Evolutionary conservation across 2,797 vertebrate genomes (phyloP).

Genomic region (Gallinago nigripennis): DNA sequence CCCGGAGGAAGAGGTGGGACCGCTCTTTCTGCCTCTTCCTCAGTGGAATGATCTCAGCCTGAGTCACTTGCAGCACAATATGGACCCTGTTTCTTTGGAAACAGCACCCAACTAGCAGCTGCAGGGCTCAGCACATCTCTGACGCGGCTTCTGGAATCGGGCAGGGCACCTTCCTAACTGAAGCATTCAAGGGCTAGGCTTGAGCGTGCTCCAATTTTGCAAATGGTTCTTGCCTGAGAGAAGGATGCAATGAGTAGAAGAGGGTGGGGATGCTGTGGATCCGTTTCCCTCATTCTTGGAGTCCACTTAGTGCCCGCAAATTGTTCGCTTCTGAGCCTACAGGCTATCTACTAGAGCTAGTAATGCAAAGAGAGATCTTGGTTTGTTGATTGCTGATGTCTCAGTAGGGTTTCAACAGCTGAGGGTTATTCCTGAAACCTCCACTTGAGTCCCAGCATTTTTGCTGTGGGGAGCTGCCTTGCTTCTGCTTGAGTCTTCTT

Average conservation of each 20-base stretch:
- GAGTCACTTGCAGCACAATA: slow-evolving; percentile 51
- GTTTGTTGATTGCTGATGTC: background rate
- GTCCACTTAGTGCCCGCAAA: background rate
- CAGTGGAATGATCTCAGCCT: slow-evolving; percentile 26
- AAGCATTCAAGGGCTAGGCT: slow-evolving; percentile 66
- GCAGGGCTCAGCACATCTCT: slow-evolving; percentile 52
- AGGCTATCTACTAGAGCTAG: background rate
- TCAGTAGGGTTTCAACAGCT: background rate
- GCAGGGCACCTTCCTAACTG: slow-evolving; percentile 57
- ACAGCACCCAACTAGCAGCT: slow-evolving; percentile 59
- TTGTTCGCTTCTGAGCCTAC: background rate
- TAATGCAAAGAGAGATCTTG: background rate
- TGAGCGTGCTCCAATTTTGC: slow-evolving; percentile 31
- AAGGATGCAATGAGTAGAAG: background rate
- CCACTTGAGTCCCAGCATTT: background rate
- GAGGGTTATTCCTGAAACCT: background rate
- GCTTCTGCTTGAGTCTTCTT: background rate
- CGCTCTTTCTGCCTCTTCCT: background rate
- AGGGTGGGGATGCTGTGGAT: background rate
- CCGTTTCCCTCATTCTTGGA: background rate
- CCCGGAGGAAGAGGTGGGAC: slow-evolving; percentile 22
- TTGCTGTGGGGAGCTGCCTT: background rate
- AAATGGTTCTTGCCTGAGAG: background rate
- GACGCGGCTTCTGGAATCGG: slow-evolving; percentile 57
- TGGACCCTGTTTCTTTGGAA: slow-evolving; percentile 56